Percentiles rank a stretch among this genome's conserved stretches.
Evolutionary conservation across 2,113 vertebrate species (phyloP).

Genomic region (Ceyx cyanopectus): DNA sequence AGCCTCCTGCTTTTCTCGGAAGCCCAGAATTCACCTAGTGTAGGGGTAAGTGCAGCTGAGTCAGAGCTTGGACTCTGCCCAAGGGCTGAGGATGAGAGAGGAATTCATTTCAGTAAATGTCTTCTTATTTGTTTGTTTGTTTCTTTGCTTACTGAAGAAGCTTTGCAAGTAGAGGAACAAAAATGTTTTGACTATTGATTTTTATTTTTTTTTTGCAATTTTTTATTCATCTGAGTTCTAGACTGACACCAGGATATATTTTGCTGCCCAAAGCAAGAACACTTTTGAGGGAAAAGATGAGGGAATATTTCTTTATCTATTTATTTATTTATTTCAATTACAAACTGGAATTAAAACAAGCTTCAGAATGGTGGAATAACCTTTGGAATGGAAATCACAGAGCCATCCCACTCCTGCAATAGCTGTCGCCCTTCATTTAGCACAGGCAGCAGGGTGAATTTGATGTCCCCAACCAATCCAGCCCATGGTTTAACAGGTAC

Average conservation of each 20-base stretch:
- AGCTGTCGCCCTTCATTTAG: not conserved
- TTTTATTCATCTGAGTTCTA: not conserved
- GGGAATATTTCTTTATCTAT: not conserved
- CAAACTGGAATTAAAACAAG: not conserved
- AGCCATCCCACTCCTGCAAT: not conserved
- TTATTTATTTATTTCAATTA: not conserved
- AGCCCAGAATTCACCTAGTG: accelerated
- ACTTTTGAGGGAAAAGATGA: not conserved
- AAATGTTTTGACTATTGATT: not conserved
- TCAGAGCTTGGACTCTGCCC: not conserved
- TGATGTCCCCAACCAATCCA: not conserved
- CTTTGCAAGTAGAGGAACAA: not conserved
- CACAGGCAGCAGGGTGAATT: not conserved
- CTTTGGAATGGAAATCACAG: not conserved
- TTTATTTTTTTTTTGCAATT: not conserved
- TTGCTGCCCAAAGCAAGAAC: not conserved
- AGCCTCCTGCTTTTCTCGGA: not conserved
- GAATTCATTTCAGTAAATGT: not conserved
- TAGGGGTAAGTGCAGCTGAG: no score
- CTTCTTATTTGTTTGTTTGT: not conserved
- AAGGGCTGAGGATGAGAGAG: not conserved
- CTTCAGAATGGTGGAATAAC: not conserved
- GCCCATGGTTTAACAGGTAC: not conserved
- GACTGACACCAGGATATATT: not conserved
- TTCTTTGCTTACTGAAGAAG: not conserved